phyloP scores from a whole-genome alignment of 2,797 vertebrate species.

The Molossus molossus region DNA sequence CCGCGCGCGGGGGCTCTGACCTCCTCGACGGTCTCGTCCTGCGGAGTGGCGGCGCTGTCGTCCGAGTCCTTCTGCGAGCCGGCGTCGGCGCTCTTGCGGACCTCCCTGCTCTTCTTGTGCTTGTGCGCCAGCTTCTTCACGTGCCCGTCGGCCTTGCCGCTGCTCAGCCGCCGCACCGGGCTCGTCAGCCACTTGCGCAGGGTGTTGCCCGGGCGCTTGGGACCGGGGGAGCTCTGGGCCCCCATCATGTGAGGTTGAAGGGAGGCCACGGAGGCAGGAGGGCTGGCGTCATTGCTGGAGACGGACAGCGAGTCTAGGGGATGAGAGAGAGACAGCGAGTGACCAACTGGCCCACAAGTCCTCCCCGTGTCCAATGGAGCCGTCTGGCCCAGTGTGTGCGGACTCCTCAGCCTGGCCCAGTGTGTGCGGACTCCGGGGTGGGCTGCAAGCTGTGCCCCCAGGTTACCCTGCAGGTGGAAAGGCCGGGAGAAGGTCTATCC shows the following conservation, averaged over 20 bases:
- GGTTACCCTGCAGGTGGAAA: not conserved
- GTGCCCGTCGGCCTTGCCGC: slow-evolving; percentile 97
- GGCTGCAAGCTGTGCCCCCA: fast-evolving
- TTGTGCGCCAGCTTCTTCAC: slow-evolving; percentile 99
- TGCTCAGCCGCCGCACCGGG: slow-evolving; percentile 97
- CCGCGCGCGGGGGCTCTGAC: slow-evolving; percentile 86
- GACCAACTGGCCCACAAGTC: fast-evolving
- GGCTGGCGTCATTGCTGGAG: slow-evolving; percentile 98
- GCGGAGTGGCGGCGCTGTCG: slow-evolving; percentile 97
- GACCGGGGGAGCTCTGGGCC: slow-evolving; percentile 97
- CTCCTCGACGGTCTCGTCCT: slow-evolving; percentile 98
- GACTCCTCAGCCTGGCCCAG: fast-evolving
- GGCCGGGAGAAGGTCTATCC: fast-evolving
- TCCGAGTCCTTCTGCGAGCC: slow-evolving; percentile 98
- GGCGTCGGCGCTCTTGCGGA: slow-evolving; percentile 95
- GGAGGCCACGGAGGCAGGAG: slow-evolving; percentile 96
- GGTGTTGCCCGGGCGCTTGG: slow-evolving; percentile 98
- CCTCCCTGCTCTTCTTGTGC: slow-evolving; percentile 98
- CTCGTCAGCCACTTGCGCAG: slow-evolving; percentile 99
- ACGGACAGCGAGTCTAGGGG: slow-evolving; percentile 95
- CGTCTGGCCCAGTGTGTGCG: fast-evolving
- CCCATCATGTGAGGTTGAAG: slow-evolving; percentile 96
- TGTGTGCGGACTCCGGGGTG: fast-evolving
- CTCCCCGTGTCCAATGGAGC: fast-evolving
- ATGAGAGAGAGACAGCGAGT: not conserved